These are phyloP conservation scores for Antheraea yamamai DNA, from an alignment of 2,888 invertebrate species.

Conservation along the genomic window DNA sequence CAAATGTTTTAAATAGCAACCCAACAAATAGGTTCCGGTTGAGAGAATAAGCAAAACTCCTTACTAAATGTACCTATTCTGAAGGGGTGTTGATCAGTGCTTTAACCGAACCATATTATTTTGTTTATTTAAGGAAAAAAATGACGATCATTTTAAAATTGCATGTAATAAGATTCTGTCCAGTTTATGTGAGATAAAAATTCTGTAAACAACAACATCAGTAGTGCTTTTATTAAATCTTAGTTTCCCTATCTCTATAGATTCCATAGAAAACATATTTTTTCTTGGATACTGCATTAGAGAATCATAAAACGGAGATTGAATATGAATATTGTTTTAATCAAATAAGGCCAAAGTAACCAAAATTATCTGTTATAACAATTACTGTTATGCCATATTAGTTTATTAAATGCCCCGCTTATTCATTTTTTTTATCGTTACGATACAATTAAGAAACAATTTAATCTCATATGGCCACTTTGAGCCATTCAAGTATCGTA, in stretches of 20 bases:
- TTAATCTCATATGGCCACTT: constrained; percentile 31
- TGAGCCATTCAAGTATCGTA: constrained; percentile 33
- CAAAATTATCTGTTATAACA: not conserved
- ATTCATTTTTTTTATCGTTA: not conserved
- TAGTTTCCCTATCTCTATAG: not conserved
- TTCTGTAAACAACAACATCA: not conserved
- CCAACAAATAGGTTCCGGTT: constrained; percentile 79
- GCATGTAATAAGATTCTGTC: not conserved
- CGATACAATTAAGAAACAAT: constrained; percentile 14
- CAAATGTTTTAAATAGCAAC: constrained; percentile 80
- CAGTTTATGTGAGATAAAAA: not conserved
- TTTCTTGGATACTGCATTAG: not conserved
- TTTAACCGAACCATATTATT: not conserved
- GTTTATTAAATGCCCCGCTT: not conserved
- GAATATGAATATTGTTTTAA: not conserved
- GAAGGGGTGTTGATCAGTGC: constrained; percentile 3
- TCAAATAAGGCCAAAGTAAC: not conserved
- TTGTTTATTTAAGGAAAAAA: not conserved
- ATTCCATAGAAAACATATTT: not conserved
- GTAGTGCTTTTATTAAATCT: not conserved
- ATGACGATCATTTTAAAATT: not conserved
- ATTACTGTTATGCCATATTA: not conserved
- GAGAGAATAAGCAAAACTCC: constrained; percentile 72
- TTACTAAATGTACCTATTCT: constrained; percentile 61
- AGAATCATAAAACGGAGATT: not conserved